These are phyloP conservation scores for Electrophaes corylata DNA, from an alignment of 2,888 invertebrate genomes.

Conservation along the genomic window DNA sequence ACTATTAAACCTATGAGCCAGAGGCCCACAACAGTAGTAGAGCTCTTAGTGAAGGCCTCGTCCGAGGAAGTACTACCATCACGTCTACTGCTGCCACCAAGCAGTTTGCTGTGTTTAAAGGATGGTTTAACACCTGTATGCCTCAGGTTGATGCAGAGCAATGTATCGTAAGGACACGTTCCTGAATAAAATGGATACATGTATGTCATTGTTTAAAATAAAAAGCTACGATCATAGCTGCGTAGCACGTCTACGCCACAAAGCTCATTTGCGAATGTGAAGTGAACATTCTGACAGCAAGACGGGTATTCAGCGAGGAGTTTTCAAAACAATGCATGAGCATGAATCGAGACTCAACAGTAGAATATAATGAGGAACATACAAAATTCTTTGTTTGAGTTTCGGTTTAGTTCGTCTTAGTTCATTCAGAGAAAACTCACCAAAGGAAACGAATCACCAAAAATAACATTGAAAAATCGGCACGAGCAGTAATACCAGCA, in stretches of 20 bases:
- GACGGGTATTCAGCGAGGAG: not conserved
- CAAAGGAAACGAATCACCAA: slow-evolving; percentile 72
- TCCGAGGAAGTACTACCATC: no score
- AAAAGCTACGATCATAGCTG: slow-evolving; percentile 5
- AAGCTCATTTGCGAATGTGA: not conserved
- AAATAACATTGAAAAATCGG: slow-evolving; percentile 68
- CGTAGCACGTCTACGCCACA: slow-evolving; percentile 8
- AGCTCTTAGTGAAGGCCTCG: no score
- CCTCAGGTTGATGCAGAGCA: no score
- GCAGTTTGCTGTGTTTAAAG: no score
- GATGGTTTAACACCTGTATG: no score
- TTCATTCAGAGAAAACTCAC: slow-evolving; percentile 53
- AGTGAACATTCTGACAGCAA: not conserved
- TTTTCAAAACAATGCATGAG: not conserved
- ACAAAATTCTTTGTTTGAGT: not conserved
- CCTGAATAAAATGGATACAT: not conserved
- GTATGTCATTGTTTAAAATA: not conserved
- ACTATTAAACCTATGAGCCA: no score
- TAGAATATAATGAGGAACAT: not conserved
- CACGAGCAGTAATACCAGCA: slow-evolving; percentile 74
- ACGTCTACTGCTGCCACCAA: no score
- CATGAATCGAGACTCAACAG: not conserved
- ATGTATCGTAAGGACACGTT: no score
- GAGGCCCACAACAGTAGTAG: no score
- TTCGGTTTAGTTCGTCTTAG: no score